Conservation (phyloP, 1,140 invertebrate species). For the Tyrophagus putrescentiae region DNA sequence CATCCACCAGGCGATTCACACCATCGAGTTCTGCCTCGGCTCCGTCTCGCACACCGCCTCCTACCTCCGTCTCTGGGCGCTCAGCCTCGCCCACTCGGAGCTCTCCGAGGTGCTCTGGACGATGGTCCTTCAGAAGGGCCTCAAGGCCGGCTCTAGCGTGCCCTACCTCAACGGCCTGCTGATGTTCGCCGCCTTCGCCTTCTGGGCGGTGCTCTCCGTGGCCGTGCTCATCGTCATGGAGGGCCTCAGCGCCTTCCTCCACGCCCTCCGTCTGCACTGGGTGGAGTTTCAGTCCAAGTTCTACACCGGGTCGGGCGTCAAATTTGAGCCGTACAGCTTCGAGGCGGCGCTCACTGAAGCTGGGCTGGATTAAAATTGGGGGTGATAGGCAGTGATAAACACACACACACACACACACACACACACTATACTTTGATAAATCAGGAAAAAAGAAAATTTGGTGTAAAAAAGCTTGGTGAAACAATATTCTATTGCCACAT, state of each 20-base stretch:
- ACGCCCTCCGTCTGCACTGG: conserved; percentile 94
- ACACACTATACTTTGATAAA: too few species aligned
- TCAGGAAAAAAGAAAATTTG: too few species aligned
- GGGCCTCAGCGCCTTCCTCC: conserved; percentile 89
- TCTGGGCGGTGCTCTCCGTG: conserved; percentile 69
- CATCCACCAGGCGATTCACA: conserved; percentile 84
- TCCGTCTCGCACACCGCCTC: conserved; percentile 90
- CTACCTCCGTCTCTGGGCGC: conserved; percentile 83
- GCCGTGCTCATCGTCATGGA: conserved; percentile 85
- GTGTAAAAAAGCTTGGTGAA: too few species aligned
- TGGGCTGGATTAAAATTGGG: neutral
- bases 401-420: too few species aligned
- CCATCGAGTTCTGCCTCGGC: conserved; percentile 87
- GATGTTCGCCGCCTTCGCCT: conserved; percentile 59
- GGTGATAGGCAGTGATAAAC: too few species aligned
- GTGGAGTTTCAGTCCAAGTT: conserved; percentile 49
- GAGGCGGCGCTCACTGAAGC: conserved; percentile 35
- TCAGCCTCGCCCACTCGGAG: conserved; percentile 84
- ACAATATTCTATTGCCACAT: too few species aligned
- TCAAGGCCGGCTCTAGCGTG: neutral
- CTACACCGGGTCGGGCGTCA: conserved; percentile 34
- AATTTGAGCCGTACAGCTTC: conserved; percentile 33
- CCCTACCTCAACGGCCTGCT: conserved; percentile 37
- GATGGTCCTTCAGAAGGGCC: conserved; percentile 25
- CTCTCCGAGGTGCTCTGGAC: conserved; percentile 66